These are phyloP conservation scores for Danaus melanippus DNA, from an alignment of 1,140 invertebrate species.

Conservation along the genomic window DNA sequence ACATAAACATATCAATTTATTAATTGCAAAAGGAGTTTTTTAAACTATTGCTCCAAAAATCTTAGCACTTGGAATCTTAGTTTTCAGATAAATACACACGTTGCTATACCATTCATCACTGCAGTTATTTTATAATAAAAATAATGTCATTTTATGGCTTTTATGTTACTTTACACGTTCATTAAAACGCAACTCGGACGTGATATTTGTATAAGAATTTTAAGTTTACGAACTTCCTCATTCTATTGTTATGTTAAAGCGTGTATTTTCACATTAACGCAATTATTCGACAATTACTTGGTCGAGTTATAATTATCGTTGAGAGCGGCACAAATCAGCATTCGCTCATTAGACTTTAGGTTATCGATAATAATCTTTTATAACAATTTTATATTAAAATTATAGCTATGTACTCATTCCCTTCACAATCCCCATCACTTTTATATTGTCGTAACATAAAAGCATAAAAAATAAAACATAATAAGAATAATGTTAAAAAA, in stretches of 20 bases:
- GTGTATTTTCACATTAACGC: slow-evolving; percentile 64
- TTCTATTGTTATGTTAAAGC: slow-evolving; percentile 63
- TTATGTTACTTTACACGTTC: slow-evolving; percentile 7
- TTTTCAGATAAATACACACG: no score
- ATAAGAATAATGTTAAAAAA: neutral
- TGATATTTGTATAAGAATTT: slow-evolving; percentile 5
- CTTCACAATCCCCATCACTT: neutral
- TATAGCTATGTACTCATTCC: slow-evolving; percentile 5
- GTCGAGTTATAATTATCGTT: slow-evolving; percentile 42
- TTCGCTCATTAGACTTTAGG: slow-evolving; percentile 44
- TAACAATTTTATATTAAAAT: slow-evolving; percentile 35
- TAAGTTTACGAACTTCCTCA: slow-evolving; percentile 38
- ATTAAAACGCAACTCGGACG: slow-evolving; percentile 3
- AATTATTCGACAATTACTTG: slow-evolving; percentile 68
- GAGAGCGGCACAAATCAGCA: slow-evolving; percentile 42
- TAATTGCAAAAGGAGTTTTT: no score
- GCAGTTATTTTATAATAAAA: no score
- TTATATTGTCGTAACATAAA: neutral
- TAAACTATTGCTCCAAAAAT: no score
- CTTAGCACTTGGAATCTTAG: no score
- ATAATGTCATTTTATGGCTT: no score
- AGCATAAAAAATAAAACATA: slow-evolving; percentile 2
- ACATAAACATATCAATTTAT: no score
- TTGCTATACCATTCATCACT: no score
- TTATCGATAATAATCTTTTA: slow-evolving; percentile 46